Conservation (phyloP, 2,113 vertebrate species). For the Hippocampus zosterae region DNA sequence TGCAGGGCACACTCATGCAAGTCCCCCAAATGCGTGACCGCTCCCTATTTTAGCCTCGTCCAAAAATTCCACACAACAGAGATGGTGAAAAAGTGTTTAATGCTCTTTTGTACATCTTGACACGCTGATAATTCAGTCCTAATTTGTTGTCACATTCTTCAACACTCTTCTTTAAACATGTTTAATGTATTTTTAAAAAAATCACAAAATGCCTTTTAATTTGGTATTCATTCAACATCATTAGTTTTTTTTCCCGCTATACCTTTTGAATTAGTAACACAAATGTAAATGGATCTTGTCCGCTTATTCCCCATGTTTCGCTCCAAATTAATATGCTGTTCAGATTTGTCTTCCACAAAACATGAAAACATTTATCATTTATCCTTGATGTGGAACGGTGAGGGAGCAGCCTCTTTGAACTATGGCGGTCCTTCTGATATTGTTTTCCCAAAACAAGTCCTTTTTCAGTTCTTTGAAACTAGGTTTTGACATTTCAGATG, state of each 20-base stretch:
- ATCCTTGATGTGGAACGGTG: background rate
- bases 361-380: background rate
- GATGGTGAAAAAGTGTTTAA: no score
- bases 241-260: slow-evolving; percentile 23
- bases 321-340: background rate
- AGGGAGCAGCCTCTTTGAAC: background rate
- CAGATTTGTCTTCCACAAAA: background rate
- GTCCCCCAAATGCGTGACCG: no score
- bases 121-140: no score
- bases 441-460: background rate
- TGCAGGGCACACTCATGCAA: no score
- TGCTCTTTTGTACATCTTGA: no score
- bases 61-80: no score
- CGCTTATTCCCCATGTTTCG: no score
- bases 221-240: slow-evolving; percentile 24
- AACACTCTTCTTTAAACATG: no score
- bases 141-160: no score
- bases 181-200: no score
- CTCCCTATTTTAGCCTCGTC: no score
- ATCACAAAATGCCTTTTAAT: no score
- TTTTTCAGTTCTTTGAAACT: background rate
- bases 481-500: background rate
- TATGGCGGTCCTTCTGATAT: background rate
- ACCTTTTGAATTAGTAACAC: slow-evolving; percentile 36
- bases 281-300: slow-evolving; percentile 11